Evolutionary conservation across 1,140 invertebrate species (phyloP), one percentile per base, ranked within the genome.

Genomic region (Drosophila arizonae): DNA sequence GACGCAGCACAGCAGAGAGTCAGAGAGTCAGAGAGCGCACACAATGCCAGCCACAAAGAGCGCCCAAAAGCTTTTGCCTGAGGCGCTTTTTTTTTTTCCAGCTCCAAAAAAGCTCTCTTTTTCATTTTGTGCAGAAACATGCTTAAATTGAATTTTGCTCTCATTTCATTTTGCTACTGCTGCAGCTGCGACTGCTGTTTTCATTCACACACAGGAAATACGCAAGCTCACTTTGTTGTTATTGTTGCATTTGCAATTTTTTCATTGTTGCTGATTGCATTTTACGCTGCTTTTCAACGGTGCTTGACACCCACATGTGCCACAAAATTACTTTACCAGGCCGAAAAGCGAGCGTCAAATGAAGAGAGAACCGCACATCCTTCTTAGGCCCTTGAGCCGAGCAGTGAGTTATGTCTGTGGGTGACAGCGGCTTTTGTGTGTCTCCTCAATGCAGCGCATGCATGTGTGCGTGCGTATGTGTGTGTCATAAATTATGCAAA

Each of bases 251-350:
- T 60, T 79, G 76, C 70, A 73, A 87, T 79, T 82, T 79, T 79
- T 81, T 79, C 82, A 82, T 88, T 87, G 82, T 87, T 88, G 79
- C 67, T 82, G 82, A 87, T 87, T 87, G 76, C 82, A 82, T 71
- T 82, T 57, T 64, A 67, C 77, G 66, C 50, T 76, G 72, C 39
- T 17, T 39, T 57, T 26, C 36, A 36, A 58, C 52, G 24, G 48
- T 43, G 62, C 45, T 13, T 45, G 36, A 77, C 82, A 87, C 82
- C 84, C 82, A 87, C 84, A 87, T 88, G 72, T 88, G 79, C 82
- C 82, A 82, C 82, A 86, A 86, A 86, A 79, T 88, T 82, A 76
- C 78, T 72, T 54, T 36, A 13, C 15, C 43, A 8, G 15, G 17
- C 24, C 57, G 17, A 48, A 17, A 48, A 30, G n/a, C 50, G 36